Evolutionary conservation across 1,140 invertebrate genomes (phyloP).

Genomic region (Belonocnema kinseyi): DNA sequence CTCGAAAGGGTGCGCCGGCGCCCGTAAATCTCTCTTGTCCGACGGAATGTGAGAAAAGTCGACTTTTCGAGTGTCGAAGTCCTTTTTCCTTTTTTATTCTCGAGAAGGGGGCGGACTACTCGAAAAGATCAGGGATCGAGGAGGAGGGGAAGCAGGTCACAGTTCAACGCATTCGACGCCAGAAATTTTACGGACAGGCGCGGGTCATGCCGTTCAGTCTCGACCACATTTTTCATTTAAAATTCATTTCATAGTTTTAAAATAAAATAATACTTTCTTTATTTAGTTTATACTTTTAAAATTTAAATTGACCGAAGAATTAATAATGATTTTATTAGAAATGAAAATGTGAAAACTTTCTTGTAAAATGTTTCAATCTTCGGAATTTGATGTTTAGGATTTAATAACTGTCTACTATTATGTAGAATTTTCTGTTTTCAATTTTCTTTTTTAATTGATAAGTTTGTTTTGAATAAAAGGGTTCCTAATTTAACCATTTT

Average conservation of each 20-base stretch:
- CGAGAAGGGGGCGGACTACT: conserved; percentile 15
- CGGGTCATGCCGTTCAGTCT: conserved; percentile 19
- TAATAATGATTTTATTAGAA: too few species aligned
- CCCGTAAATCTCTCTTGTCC: conserved; percentile 18
- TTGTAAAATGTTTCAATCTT: too few species aligned
- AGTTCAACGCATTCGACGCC: conserved; percentile 27
- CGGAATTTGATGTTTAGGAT: too few species aligned
- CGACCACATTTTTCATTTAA: conserved; percentile 20
- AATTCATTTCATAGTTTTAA: neutral
- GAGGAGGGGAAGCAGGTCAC: conserved; percentile 20
- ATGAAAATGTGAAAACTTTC: too few species aligned
- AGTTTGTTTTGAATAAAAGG: too few species aligned
- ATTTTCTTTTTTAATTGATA: too few species aligned
- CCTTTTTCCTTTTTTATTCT: conserved; percentile 18
- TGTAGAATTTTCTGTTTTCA: too few species aligned
- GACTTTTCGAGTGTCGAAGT: neutral
- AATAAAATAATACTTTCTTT: neutral
- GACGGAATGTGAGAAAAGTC: conserved; percentile 31
- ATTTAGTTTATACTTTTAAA: too few species aligned
- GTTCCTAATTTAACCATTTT: too few species aligned
- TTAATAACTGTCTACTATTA: too few species aligned
- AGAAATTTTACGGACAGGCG: conserved; percentile 21
- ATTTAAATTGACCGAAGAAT: too few species aligned
- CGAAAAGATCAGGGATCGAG: conserved; percentile 18
- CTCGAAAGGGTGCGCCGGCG: conserved; percentile 10